phyloP scores from a whole-genome alignment of 1,140 invertebrate species.

The Whitmania pigra region DNA sequence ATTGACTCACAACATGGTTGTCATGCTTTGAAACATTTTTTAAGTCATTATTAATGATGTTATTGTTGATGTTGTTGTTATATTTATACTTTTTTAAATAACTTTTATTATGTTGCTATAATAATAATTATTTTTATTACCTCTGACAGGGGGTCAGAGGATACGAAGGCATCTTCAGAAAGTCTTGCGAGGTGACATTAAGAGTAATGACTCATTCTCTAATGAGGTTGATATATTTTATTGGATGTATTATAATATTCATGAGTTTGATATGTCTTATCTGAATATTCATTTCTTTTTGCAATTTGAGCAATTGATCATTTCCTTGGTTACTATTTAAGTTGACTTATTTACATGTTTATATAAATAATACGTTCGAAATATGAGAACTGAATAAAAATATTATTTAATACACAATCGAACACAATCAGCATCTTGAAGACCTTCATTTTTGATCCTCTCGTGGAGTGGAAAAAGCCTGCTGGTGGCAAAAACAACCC shows the following conservation, averaged over 20 bases:
- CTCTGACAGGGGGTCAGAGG: constrained; percentile 58
- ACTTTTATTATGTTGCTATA: neutral
- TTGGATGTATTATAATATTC: no score
- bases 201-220: constrained; percentile 67
- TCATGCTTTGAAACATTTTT: neutral
- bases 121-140: neutral
- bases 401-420: neutral
- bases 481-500: constrained; percentile 17
- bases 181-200: constrained; percentile 78
- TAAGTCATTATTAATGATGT: neutral
- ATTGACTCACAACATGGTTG: constrained; percentile 83
- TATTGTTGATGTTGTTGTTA: no score
- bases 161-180: constrained; percentile 77
- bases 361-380: neutral
- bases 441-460: constrained; percentile 90
- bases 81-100: neutral
- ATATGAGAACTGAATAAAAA: neutral
- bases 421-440: constrained; percentile 62
- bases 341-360: constrained; percentile 10
- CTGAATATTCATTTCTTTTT: no score
- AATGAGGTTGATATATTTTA: constrained; percentile 47
- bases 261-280: constrained; percentile 39
- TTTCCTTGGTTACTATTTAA: no score
- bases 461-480: constrained; percentile 64
- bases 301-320: no score